Evolutionary conservation across 2,888 invertebrate genomes (phyloP).

Genomic region (Poecilobothrus nobilitatus): DNA sequence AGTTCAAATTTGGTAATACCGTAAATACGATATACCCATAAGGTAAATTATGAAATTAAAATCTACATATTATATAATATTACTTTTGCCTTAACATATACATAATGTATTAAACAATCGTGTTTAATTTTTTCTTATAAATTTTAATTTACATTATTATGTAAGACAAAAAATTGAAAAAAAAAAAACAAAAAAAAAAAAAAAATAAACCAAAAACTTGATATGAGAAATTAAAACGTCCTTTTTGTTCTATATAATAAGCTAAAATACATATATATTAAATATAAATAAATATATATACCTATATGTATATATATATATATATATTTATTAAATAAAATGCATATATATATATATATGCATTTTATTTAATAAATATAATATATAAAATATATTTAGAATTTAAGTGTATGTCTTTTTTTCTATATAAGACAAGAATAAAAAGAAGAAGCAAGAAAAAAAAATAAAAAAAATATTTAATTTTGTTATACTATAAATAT

Average conservation of each 20-base stretch:
- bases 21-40: too few species aligned
- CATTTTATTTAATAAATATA: too few species aligned
- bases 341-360: background rate
- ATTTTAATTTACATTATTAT: background rate
- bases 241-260: conserved; percentile 2
- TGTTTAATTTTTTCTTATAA: background rate
- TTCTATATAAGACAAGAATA: background rate
- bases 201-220: background rate
- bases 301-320: background rate
- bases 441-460: background rate
- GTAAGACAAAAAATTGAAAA: background rate
- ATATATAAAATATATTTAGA: background rate
- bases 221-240: conserved; percentile 6
- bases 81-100: background rate
- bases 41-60: too few species aligned
- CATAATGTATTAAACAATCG: background rate
- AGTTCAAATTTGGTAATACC: too few species aligned
- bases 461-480: too few species aligned
- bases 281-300: too few species aligned
- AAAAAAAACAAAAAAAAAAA: background rate
- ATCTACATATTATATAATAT: too few species aligned
- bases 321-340: background rate
- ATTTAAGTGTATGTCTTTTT: conserved; percentile 3
- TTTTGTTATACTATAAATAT: too few species aligned
- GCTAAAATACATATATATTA: background rate